Base-by-base conservation (phyloP, 2,113 vertebrate genomes). In the Pelodiscus sinensis region DNA sequence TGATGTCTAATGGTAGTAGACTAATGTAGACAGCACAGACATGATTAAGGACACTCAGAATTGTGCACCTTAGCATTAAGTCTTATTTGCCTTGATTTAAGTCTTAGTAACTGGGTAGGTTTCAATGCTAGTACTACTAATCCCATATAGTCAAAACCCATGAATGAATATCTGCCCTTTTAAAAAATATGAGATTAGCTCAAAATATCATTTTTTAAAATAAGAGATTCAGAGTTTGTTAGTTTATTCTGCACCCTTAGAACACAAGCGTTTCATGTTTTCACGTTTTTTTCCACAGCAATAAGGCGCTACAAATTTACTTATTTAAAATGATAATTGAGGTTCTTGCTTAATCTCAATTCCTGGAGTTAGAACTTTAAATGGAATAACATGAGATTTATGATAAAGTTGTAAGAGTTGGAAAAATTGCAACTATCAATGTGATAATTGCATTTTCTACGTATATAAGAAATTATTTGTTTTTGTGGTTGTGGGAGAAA, bases 21-120 rank as follows among this genome's bases (percentile, higher is more conserved):
- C 44, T 44, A 54, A 54, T 54, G 52, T 54, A 54, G 52, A 87
- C n/a, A 82, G 35, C 55, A 80, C 79, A 96, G 96, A 96, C 77
- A 0, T 77, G 81, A 94, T 96, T 95, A 90, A 95, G 94, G 95
- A 73, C 1, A 21, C 22, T 75, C 86, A 85, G 77, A 91, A 79
- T 82, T 89, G 29, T 79, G 15, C 38, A 87, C 65, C 38, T 86
- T 60, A 1, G 0, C 84, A 84, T n/a, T n/a, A 86, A 90, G 81
- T 87, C 54, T 8, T 25, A 54, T 68, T 68, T 60, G 65, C 54
- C 25, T 82, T 25, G 50, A 89, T 29, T 87, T 85, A 92, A 82
- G 38, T 35, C 75, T 31, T 79, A 54, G 56, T 91, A 29, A 73
- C 15, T 15, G 87, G 14, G 15, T 21, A 79, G 2, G 55, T 3